A percentile compares a stretch with the other conserved stretches of the same genome.
Conservation (phyloP, 2,888 invertebrate species). For the Drosophila nigricruria region DNA sequence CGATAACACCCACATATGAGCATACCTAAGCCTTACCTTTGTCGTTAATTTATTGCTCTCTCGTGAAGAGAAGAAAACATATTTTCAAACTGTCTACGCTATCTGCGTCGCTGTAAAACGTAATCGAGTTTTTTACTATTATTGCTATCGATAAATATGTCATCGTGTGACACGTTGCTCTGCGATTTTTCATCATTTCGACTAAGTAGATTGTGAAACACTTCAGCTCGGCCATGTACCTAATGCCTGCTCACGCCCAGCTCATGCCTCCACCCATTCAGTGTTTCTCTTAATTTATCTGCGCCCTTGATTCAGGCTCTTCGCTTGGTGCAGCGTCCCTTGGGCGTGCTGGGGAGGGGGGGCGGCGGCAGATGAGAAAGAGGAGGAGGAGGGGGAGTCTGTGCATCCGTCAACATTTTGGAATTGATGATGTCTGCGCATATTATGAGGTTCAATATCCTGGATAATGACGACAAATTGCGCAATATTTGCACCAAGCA, state of each 20-base stretch:
- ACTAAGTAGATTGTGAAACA: slow-evolving; percentile 19
- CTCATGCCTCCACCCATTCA: background rate
- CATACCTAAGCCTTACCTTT: background rate
- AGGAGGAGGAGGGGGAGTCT: background rate
- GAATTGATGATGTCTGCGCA: slow-evolving; percentile 77
- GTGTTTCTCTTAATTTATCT: slow-evolving; percentile 1
- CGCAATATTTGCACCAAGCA: slow-evolving; percentile 71
- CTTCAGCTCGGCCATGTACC: background rate
- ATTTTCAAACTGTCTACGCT: background rate
- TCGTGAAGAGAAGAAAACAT: background rate
- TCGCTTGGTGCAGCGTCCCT: slow-evolving; percentile 15
- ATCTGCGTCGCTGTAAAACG: background rate
- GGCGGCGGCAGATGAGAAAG: background rate
- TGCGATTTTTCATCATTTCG: slow-evolving; percentile 17
- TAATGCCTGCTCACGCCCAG: background rate
- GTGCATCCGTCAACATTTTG: slow-evolving; percentile 58
- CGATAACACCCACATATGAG: background rate
- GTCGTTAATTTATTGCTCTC: background rate
- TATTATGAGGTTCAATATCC: slow-evolving; percentile 80
- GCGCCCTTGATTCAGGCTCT: slow-evolving; percentile 9
- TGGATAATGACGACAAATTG: slow-evolving; percentile 82
- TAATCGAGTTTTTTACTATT: background rate
- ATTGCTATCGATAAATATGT: slow-evolving; percentile 14
- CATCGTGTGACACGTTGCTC: background rate
- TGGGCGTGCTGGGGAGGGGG: background rate